Evolutionary conservation across 2,113 vertebrate species (phyloP).

Genomic region (Vulpes vulpes): DNA sequence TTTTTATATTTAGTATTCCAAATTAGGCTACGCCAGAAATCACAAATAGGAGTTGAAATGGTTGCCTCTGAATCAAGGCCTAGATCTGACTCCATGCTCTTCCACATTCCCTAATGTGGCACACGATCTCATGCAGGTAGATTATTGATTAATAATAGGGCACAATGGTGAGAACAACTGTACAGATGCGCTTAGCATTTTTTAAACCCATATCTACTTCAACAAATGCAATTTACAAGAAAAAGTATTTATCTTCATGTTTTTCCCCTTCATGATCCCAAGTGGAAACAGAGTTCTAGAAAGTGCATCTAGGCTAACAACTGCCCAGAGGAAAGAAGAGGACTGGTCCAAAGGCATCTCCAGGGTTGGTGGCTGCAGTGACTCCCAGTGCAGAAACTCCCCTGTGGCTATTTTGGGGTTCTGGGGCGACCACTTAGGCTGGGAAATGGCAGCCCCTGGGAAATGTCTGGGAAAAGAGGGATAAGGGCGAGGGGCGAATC

Average conservation of each 20-base stretch:
- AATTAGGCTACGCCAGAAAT: constrained; percentile 33
- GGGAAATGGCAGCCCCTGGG: not conserved
- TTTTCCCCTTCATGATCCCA: not conserved
- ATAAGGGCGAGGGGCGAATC: not conserved
- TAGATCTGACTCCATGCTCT: not conserved
- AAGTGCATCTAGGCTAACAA: constrained; percentile 28
- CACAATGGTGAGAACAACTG: not conserved
- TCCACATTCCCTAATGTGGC: not conserved
- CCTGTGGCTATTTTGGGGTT: constrained; percentile 33
- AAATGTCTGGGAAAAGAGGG: not conserved
- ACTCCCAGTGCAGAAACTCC: not conserved
- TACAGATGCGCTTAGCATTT: not conserved
- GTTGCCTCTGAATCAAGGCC: not conserved
- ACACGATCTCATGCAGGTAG: not conserved
- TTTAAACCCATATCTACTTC: not conserved
- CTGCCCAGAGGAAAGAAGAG: constrained; percentile 44
- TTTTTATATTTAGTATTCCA: constrained; percentile 18
- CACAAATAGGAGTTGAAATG: constrained; percentile 10
- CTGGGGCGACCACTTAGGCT: not conserved
- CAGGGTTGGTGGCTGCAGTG: not conserved
- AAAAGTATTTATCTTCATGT: not conserved
- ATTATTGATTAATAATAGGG: not conserved
- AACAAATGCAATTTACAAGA: constrained; percentile 52
- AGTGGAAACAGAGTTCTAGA: constrained; percentile 46
- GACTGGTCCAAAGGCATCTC: not conserved